Evolutionary conservation across 1,140 invertebrate genomes (phyloP).

Genomic region (Cherax destructor): DNA sequence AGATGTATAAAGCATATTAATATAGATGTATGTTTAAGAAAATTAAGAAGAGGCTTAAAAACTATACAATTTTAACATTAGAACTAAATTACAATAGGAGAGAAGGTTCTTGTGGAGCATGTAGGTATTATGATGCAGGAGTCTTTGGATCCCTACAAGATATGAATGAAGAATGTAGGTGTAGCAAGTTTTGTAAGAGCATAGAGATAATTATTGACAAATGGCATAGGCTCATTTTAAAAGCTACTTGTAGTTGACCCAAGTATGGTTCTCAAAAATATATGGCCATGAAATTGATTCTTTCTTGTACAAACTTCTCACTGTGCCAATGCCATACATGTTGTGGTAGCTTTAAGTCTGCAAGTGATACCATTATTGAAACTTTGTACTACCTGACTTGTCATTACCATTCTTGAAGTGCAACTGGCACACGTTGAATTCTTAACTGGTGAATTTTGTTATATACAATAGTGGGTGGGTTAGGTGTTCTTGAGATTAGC

Average conservation of each 20-base stretch:
- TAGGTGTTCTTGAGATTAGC: too few species aligned
- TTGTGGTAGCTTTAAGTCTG: conserved; percentile 6
- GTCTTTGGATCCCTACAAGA: too few species aligned
- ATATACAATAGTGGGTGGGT: background rate
- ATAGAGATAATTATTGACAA: background rate
- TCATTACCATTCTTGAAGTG: conserved; percentile 1
- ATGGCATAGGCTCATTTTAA: too few species aligned
- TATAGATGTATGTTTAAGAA: too few species aligned
- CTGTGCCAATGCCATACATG: background rate
- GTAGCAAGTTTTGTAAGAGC: too few species aligned
- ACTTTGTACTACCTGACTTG: conserved; percentile 41
- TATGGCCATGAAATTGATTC: background rate
- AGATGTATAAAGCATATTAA: too few species aligned
- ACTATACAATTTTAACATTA: too few species aligned
- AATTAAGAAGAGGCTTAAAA: too few species aligned
- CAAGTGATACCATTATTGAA: conserved; percentile 22
- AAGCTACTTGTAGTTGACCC: background rate
- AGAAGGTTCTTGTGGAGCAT: too few species aligned
- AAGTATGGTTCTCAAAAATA: background rate
- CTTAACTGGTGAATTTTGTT: background rate
- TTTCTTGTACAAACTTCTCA: background rate
- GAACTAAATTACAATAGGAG: too few species aligned
- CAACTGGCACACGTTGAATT: background rate
- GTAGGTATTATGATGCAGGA: too few species aligned
- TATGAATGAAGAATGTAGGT: too few species aligned